Base-by-base conservation (phyloP, 2,113 vertebrate genomes). In the Prochilodus magdalenae region DNA sequence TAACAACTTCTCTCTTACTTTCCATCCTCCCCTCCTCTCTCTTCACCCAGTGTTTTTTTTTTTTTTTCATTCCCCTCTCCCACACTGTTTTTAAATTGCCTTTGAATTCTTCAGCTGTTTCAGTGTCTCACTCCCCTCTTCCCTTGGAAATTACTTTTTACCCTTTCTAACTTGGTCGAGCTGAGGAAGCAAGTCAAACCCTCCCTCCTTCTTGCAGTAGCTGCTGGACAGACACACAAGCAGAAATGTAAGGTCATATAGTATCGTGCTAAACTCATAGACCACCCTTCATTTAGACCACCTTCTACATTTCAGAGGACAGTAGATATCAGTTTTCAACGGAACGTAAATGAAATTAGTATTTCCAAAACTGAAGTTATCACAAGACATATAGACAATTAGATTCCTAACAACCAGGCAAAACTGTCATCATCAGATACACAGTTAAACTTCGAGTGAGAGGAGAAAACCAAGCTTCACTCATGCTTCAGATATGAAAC, bases 51-150 rank as follows among this genome's bases (percentile, higher is more conserved):
- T 92, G 91, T 91, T 92, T 92, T 60, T 36, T 92, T 91, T 92
- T 92, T 60, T 36, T 92, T 92, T 93, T 93, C 92, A 92, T 92
- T 93, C 91, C 88, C 92, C 91, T 92, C 94, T 95, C 93, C 94
- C 93, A 95, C 94, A 93, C 93, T 90, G 92, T 90, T 93, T 94
- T 94, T 94, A 94, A 94, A 95, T 95, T 95, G 94, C 93, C 90
- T 95, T 92, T 91, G 93, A 94, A 94, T 95, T 94, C 93, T 93
- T 94, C 88, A 90, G 92, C 92, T 93, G 92, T 94, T 94, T 94
- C 93, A 93, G 92, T 94, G 92, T 89, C 87, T 91, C 87, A 92
- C 94, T 94, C 94, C 93, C 93, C 91, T 88, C 90, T 92, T 90
- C 90, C 80, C 75, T 88, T 91, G 89, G 89, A 93, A 93, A 94